phyloP scores from a whole-genome alignment of 37 sponge, comb jelly and placozoan genomes.

The Bolinopsis microptera region DNA sequence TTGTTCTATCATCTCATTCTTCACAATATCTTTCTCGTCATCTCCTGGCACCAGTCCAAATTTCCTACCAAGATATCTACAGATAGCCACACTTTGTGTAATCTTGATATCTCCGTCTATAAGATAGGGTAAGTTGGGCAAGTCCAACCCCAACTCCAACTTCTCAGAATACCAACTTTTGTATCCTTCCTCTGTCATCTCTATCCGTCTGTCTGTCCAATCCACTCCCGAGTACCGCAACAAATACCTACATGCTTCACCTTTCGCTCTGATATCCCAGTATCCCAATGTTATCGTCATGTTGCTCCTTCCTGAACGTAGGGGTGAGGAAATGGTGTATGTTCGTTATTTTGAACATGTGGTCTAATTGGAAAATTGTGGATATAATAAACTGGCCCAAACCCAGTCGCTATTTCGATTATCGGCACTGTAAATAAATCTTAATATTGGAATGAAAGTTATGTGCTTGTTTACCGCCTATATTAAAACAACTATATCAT shows the following conservation, averaged over 20 bases:
- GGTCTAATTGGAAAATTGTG: too few species aligned
- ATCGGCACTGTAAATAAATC: too few species aligned
- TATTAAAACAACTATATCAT: too few species aligned
- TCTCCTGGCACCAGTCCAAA: neutral
- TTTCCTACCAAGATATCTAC: constrained; percentile 54
- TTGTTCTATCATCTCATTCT: neutral
- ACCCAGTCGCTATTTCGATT: too few species aligned
- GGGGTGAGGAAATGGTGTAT: too few species aligned
- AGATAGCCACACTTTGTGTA: constrained; percentile 1
- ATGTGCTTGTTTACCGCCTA: too few species aligned
- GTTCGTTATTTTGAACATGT: too few species aligned
- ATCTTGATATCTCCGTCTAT: constrained; percentile 36
- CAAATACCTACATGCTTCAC: neutral
- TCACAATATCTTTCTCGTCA: neutral
- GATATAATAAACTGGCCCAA: too few species aligned
- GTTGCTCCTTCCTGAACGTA: too few species aligned
- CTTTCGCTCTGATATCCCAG: constrained; percentile 1
- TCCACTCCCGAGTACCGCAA: neutral
- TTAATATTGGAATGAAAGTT: too few species aligned
- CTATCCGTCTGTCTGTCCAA: neutral
- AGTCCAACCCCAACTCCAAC: neutral
- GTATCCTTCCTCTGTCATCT: neutral
- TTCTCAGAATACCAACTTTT: neutral
- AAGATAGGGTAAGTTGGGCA: constrained; percentile 49
- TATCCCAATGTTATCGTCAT: neutral